Base-by-base conservation (phyloP, 2,113 vertebrate genomes). In the Clarias gariepinus region DNA sequence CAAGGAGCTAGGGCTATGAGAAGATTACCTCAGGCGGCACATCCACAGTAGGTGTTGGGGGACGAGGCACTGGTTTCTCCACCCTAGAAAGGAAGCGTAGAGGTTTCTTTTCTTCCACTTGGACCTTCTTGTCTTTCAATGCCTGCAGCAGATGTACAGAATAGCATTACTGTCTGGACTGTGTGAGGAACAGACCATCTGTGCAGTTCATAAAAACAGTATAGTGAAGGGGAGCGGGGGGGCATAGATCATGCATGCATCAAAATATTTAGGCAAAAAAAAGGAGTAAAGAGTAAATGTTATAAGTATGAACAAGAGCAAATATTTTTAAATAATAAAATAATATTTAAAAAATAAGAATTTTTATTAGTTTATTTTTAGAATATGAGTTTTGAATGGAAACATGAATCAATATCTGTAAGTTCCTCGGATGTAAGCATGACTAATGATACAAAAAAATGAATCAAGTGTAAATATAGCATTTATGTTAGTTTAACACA, bases 31-130 rank as follows among this genome's bases (percentile, higher is more conserved):
- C 90, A 81, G 95, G 93, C 23, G 95, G 92, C 30, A 88, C 92
- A 63, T 95, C 93, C 89, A 97, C 92, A 55, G 71, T 86, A 74
- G 98, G 96, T 36, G 96, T 97, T 68, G 91, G 92, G 64, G 96
- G 96, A 16, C 93, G 95, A 90, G 92, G 91, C 58, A 91, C 64
- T 18, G 95, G 93, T 66, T 94, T 95, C 87, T 96, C 91, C 47
- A 88, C 92, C 91, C 90, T 95, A 81, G 96, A 88, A 89, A 93
- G 92, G 87, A 96, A 95, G 76, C 88, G 91, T 8, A 93, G 88
- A 1, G 93, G 86, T 84, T 95, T 96, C 89, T 91, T 92, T 84
- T 95, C 84, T 33, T 73, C 60, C 81, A n/a, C 36, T 76, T 90
- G 87, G 2, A 83, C 87, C 53, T 95, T 96, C 89, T 94, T 93